Percentiles rank a stretch among this genome's conserved stretches.
phyloP scores from a whole-genome alignment of 2,888 invertebrate species.

The Amphipoea lucens region DNA sequence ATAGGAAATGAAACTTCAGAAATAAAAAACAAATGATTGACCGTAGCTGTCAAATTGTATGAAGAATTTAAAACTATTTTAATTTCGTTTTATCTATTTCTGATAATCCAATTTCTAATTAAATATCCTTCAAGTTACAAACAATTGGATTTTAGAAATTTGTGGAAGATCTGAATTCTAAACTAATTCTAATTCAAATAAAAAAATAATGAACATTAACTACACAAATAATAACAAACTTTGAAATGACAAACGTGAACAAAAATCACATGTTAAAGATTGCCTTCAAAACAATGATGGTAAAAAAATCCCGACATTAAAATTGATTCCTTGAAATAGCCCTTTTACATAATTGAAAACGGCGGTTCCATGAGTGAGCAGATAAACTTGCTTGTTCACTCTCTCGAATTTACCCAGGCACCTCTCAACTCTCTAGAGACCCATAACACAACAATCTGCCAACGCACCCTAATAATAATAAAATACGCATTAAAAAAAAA shows the following conservation, averaged over 20 bases:
- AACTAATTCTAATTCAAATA: neutral
- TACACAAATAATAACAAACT: neutral
- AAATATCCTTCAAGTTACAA: conserved; percentile 1
- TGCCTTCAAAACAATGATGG: neutral
- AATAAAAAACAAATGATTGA: neutral
- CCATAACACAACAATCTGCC: conserved; percentile 11
- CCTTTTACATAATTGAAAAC: conserved; percentile 6
- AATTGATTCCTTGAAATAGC: conserved; percentile 5
- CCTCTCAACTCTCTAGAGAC: neutral
- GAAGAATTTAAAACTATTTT: conserved; percentile 11
- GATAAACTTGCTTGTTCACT: conserved; percentile 27
- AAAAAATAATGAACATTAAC: neutral
- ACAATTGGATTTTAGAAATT: neutral
- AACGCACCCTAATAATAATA: conserved; percentile 32
- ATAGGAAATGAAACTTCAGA: neutral
- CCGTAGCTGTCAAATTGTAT: conserved; percentile 26
- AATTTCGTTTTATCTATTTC: neutral
- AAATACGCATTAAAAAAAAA: conserved; percentile 48
- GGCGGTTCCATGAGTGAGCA: conserved; percentile 13
- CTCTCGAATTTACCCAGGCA: conserved; percentile 14
- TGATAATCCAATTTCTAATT: conserved; percentile 2
- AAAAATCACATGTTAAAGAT: neutral
- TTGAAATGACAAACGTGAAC: neutral
- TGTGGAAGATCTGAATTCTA: neutral
- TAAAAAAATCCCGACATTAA: neutral